Percentiles rank a stretch among this genome's conserved stretches.
These are phyloP conservation scores for Harpalus rufipes DNA, from an alignment of 2,888 invertebrate species.

Conservation along the genomic window DNA sequence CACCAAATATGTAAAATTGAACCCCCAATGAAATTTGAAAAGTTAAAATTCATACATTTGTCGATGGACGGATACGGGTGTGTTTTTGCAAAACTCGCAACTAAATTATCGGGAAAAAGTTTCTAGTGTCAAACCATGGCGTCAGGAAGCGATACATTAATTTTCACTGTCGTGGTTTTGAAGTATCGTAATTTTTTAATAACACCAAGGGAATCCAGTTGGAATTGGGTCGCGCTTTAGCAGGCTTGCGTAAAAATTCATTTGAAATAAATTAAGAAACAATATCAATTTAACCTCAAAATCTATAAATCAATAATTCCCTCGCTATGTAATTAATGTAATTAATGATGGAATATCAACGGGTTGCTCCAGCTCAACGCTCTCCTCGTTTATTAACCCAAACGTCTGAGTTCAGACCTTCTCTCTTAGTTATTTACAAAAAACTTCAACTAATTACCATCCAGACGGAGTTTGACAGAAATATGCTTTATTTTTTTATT, in stretches of 20 bases:
- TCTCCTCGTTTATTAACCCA: neutral
- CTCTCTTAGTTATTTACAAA: neutral
- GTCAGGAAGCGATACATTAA: slow-evolving; percentile 39
- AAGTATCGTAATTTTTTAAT: slow-evolving; percentile 52
- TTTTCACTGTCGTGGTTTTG: slow-evolving; percentile 29
- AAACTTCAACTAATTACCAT: neutral
- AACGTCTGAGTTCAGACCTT: neutral
- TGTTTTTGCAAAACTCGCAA: neutral
- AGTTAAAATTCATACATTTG: slow-evolving; percentile 18
- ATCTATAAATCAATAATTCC: slow-evolving; percentile 46
- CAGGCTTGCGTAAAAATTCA: slow-evolving; percentile 22
- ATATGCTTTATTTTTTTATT: no score
- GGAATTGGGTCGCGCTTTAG: slow-evolving; percentile 22
- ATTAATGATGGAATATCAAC: slow-evolving; percentile 29
- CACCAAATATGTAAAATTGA: slow-evolving; percentile 17
- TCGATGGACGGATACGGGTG: neutral
- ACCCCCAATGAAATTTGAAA: neutral
- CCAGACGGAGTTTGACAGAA: neutral
- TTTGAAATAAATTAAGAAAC: slow-evolving; percentile 41
- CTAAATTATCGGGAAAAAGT: slow-evolving; percentile 3
- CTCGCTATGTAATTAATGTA: slow-evolving; percentile 10
- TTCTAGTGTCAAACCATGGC: slow-evolving; percentile 28
- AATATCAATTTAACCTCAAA: slow-evolving; percentile 39
- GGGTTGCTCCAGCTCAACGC: neutral
- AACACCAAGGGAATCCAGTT: slow-evolving; percentile 12